Percentiles rank a stretch among this genome's conserved stretches.
Conservation (phyloP, 2,113 vertebrate species). For the Stigmatopora nigra region DNA sequence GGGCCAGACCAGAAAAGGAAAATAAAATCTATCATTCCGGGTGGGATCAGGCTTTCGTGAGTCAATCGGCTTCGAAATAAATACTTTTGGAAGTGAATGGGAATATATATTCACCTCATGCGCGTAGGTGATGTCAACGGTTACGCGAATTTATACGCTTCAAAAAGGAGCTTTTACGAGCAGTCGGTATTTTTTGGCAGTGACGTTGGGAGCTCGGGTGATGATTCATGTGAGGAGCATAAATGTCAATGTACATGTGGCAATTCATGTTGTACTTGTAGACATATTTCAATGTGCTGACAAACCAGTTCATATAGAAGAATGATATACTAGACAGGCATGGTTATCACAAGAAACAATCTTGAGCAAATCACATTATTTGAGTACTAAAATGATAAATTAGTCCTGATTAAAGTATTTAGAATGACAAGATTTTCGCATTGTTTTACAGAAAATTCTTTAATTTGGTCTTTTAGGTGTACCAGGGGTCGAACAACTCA, state of each 20-base stretch:
- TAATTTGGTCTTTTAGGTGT: conserved; percentile 30
- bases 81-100: neutral
- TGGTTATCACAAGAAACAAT: neutral
- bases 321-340: neutral
- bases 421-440: neutral
- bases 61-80: neutral
- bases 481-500: neutral
- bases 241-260: conserved; percentile 4
- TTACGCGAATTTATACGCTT: neutral
- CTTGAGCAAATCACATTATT: neutral
- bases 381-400: neutral
- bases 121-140: too few relatives aligned
- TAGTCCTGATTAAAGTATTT: neutral
- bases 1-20: neutral
- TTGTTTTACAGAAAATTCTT: neutral
- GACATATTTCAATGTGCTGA: neutral
- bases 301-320: neutral
- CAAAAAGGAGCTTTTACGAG: neutral
- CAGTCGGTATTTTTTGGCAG: neutral
- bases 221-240: neutral
- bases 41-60: neutral
- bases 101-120: neutral
- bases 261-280: conserved; percentile 1
- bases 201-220: neutral
- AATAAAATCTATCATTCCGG: too few relatives aligned